These are phyloP conservation scores for Glomeris marginata DNA, from an alignment of 2,888 invertebrate genomes.

Conservation along the genomic window DNA sequence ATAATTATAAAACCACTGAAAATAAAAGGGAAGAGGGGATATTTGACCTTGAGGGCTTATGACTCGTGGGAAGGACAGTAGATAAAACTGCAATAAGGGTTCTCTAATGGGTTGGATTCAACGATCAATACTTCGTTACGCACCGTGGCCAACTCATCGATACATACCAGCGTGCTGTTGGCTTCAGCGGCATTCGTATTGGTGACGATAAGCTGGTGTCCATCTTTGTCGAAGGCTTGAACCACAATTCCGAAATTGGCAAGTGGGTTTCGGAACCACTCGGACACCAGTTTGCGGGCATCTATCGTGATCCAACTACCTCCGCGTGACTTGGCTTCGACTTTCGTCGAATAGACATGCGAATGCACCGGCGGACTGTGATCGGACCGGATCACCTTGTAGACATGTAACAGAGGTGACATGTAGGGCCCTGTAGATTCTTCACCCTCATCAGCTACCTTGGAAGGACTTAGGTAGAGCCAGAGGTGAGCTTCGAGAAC, in stretches of 20 bases:
- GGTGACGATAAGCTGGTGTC: slow-evolving; percentile 40
- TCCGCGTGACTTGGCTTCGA: slow-evolving; percentile 30
- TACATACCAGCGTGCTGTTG: slow-evolving; percentile 21
- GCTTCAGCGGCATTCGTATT: slow-evolving; percentile 41
- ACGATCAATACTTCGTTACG: too few species aligned
- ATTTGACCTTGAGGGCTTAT: too few species aligned
- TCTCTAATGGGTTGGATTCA: too few species aligned
- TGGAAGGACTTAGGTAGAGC: slow-evolving; percentile 40
- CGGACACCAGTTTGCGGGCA: slow-evolving; percentile 51
- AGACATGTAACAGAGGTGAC: slow-evolving; percentile 9
- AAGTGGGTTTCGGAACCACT: slow-evolving; percentile 58
- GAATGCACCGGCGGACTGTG: slow-evolving; percentile 11
- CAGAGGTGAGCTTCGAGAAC: slow-evolving; percentile 53
- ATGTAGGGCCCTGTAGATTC: background rate
- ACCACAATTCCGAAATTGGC: slow-evolving; percentile 63
- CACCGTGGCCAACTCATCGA: too few species aligned
- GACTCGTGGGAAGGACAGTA: too few species aligned
- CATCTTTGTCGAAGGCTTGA: slow-evolving; percentile 35
- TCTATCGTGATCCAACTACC: slow-evolving; percentile 56
- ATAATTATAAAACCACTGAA: too few species aligned
- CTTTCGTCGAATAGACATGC: slow-evolving; percentile 17
- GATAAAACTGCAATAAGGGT: too few species aligned
- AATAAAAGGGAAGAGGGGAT: too few species aligned
- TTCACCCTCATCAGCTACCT: background rate
- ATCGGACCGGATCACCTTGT: slow-evolving; percentile 9